Evolutionary conservation across 2,113 vertebrate species (phyloP).

Genomic region (Phylloscopus whistleri): DNA sequence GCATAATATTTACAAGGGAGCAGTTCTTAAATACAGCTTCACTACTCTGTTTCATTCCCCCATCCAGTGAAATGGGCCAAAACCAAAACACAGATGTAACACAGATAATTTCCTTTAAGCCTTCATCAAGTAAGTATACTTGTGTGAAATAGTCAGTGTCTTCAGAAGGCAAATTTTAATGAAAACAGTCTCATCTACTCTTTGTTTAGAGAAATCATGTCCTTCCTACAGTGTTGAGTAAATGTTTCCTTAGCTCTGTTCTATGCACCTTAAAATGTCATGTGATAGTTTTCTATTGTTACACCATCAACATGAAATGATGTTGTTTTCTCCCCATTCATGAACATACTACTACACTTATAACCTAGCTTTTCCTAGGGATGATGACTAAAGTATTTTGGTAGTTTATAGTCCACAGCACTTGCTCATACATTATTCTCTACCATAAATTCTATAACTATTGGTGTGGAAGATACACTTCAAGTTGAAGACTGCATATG

Average conservation of each 20-base stretch:
- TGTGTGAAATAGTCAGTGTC: not conserved
- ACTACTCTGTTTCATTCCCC: not conserved
- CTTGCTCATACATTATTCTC: not conserved
- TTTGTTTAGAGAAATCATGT: not conserved
- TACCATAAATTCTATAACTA: not conserved
- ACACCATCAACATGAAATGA: not conserved
- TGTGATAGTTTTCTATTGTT: not conserved
- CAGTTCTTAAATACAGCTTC: conserved; percentile 11
- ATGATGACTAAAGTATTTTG: not conserved
- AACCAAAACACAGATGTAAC: not conserved
- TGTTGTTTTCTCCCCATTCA: not conserved
- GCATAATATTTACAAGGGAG: not conserved
- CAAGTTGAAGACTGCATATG: not conserved
- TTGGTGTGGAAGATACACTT: not conserved
- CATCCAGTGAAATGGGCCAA: not conserved
- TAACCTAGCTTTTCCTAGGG: not conserved
- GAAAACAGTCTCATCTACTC: not conserved
- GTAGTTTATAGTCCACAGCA: not conserved
- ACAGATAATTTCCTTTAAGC: not conserved
- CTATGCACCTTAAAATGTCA: not conserved
- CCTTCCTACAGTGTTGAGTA: not conserved
- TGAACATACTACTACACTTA: not conserved
- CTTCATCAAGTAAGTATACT: not conserved
- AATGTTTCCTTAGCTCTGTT: not conserved
- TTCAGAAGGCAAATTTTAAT: not conserved